Base-by-base conservation (phyloP, 2,888 invertebrate genomes). In the Parnassius apollo region DNA sequence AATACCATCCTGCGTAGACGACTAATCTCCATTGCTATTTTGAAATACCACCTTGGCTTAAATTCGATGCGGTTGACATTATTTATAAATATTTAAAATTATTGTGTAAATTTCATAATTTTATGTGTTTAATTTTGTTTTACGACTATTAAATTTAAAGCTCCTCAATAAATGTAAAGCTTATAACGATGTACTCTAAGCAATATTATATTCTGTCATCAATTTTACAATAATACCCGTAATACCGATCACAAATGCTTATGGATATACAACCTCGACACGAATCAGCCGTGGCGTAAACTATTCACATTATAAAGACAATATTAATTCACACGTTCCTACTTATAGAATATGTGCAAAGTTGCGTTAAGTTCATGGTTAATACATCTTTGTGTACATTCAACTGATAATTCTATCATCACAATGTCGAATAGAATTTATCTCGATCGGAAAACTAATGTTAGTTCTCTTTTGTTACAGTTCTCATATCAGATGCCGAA, bases 401-500 rank as follows among this genome's bases (percentile, higher is more conserved):
- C 35, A 22, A 46, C 12, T 25, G 9, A 49, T 54, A 11, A 48
- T 8, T 57, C 42, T 51, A 51, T 58, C 44, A 10, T 35, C 13
- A 46, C 22, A 45, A 9, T n/a, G 10, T 53, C 45, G 12, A 59
- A 22, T 52, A 52, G 18, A 44, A 50, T 61, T 50, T 53, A 59
- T 59, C 45, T 42, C 9, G 10, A 55, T 62, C 13, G 11, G 49
- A 62, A 57, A 56, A 65, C 66, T 77, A 70, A 80, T 64, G 22
- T 63, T n/a, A 25, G n/a, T 71, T 82, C 74, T 77, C 72, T 76
- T 71, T 89, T 88, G 83, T 92, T 92, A 65, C 91, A 95, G 93
- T 93, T 93, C 64, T 81, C 86, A 68, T 88, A 87, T 68, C 83
- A 93, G 64, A 88, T 94, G 73, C 93, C 94, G 59, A 91, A 90